Evolutionary conservation across 2,888 invertebrate species (phyloP).

Genomic region (Bugula neritina): DNA sequence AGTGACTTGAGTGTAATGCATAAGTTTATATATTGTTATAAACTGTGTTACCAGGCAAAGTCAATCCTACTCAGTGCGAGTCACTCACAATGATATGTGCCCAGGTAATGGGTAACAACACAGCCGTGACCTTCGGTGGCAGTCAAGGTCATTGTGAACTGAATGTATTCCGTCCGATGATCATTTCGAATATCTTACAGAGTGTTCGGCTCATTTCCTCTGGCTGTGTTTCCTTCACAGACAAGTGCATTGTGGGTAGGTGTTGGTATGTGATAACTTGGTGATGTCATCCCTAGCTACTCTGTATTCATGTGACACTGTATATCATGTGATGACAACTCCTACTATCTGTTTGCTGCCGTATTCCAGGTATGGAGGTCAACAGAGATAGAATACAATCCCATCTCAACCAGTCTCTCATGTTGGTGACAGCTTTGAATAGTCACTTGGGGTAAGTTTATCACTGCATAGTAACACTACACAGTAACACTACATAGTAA

Average conservation of each 20-base stretch:
- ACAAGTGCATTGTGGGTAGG: slow-evolving; percentile 70
- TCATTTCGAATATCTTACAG: slow-evolving; percentile 80
- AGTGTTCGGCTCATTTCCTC: slow-evolving; percentile 80
- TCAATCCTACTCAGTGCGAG: slow-evolving; percentile 98
- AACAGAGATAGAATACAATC: slow-evolving; percentile 66
- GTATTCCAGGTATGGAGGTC: slow-evolving; percentile 48
- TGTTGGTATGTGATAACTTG: too few relatives aligned
- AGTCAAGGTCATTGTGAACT: slow-evolving; percentile 96
- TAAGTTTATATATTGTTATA: too few relatives aligned
- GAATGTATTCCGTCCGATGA: slow-evolving; percentile 96
- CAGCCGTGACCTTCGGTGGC: slow-evolving; percentile 84
- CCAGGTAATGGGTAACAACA: slow-evolving; percentile 93
- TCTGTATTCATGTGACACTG: too few relatives aligned
- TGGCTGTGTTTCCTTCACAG: slow-evolving; percentile 73
- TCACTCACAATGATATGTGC: slow-evolving; percentile 90
- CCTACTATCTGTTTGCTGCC: too few relatives aligned
- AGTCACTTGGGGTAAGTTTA: slow-evolving; percentile 70
- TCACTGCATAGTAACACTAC: too few relatives aligned
- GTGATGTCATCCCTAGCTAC: too few relatives aligned
- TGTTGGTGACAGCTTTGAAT: slow-evolving; percentile 95
- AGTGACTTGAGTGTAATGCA: too few relatives aligned
- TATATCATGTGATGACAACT: too few relatives aligned
- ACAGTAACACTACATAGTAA: too few relatives aligned
- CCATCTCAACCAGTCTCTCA: slow-evolving; percentile 84
- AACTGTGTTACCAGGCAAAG: slow-evolving; percentile 68